Conservation (phyloP, 2,888 invertebrate genomes). For the Aleiodes alternator region DNA sequence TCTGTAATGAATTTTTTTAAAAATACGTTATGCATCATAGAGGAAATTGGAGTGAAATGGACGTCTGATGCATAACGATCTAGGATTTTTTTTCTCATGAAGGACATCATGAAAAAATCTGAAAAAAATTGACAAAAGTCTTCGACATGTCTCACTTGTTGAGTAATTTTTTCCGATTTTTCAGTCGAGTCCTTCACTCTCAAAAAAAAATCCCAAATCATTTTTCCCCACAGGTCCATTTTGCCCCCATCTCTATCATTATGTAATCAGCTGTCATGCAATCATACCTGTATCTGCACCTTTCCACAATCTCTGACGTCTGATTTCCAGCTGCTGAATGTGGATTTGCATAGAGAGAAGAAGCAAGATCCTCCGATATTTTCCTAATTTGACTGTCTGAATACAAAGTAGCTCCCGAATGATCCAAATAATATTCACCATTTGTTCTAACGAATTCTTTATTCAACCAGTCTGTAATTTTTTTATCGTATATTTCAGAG, state of each 20-base stretch:
- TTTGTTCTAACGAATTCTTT: constrained; percentile 68
- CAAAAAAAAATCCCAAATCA: no score
- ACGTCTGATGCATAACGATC: no score
- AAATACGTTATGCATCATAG: neutral
- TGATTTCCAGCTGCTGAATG: constrained; percentile 87
- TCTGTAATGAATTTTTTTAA: constrained; percentile 75
- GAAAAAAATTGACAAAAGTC: no score
- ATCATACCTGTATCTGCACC: constrained; percentile 84
- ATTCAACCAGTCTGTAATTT: constrained; percentile 58
- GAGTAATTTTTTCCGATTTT: no score
- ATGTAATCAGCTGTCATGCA: neutral
- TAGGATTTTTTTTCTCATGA: no score
- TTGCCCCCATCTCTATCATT: neutral
- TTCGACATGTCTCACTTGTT: no score
- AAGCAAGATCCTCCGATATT: constrained; percentile 81
- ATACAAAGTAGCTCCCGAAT: constrained; percentile 91
- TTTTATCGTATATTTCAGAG: constrained; percentile 65
- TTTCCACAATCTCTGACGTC: constrained; percentile 90
- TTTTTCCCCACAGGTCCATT: no score
- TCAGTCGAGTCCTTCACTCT: no score
- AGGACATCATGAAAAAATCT: no score
- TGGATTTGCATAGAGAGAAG: constrained; percentile 92
- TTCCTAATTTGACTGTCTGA: constrained; percentile 84
- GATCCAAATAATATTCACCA: constrained; percentile 85
- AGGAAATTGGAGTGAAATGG: no score